A percentile compares a stretch with the other conserved stretches of the same genome.
Evolutionary conservation across 2,888 invertebrate genomes (phyloP).

Genomic region (Hipparchia sbordonii): DNA sequence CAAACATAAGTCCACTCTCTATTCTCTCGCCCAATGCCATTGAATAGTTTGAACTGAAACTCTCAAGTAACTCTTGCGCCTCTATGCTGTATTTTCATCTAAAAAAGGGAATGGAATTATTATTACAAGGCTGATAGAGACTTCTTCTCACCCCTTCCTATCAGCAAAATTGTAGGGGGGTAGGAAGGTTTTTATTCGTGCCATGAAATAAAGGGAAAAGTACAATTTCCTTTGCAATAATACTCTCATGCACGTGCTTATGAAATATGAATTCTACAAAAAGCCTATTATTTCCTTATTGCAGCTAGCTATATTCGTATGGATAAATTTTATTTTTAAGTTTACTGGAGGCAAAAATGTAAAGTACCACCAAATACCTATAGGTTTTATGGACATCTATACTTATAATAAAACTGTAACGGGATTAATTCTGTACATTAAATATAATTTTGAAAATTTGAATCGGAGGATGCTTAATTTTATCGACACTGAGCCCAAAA

Average conservation of each 20-base stretch:
- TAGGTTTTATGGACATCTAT: no score
- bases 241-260: constrained; percentile 75
- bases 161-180: constrained; percentile 45
- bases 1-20: no score
- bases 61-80: no score
- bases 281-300: constrained; percentile 80
- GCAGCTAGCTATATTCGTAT: constrained; percentile 39
- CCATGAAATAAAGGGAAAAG: constrained; percentile 72
- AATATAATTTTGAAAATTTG: no score
- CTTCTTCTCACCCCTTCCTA: constrained; percentile 64
- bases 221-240: constrained; percentile 71
- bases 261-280: constrained; percentile 81
- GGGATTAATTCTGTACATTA: no score
- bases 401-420: no score
- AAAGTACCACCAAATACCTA: no score
- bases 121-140: constrained; percentile 50
- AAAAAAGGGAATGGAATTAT: not conserved
- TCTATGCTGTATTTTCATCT: not conserved
- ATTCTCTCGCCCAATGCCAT: no score
- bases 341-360: no score
- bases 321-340: not conserved
- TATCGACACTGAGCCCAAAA: no score
- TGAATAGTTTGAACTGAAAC: no score
- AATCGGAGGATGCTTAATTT: no score
- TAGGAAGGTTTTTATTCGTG: constrained; percentile 67